A percentile compares a stretch with the other conserved stretches of the same genome.
These are phyloP conservation scores for Alosa sapidissima DNA, from an alignment of 2,797 vertebrate genomes.

Conservation along the genomic window DNA sequence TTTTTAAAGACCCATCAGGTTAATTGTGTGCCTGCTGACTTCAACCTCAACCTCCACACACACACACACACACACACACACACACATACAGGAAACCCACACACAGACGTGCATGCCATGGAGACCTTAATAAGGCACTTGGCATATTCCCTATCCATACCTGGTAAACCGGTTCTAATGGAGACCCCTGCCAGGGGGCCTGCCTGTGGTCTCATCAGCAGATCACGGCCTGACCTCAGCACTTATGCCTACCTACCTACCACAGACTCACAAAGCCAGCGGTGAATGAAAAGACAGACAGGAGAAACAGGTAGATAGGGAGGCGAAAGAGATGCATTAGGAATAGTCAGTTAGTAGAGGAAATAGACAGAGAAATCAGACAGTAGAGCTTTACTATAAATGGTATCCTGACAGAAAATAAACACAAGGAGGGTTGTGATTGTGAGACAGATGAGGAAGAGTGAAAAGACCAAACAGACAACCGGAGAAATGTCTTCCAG, in stretches of 20 bases:
- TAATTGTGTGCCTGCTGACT: constrained; percentile 51
- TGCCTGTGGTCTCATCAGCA: constrained; percentile 40
- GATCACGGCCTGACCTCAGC: constrained; percentile 14
- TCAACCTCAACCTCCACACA: constrained; percentile 38
- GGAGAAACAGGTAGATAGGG: neutral
- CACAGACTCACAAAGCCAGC: constrained; percentile 40
- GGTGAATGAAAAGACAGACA: neutral
- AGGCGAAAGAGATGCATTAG: neutral
- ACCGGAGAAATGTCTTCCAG: too few species aligned
- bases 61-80: constrained; percentile 37
- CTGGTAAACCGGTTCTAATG: constrained; percentile 36
- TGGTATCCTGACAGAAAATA: neutral
- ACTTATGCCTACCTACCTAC: constrained; percentile 47
- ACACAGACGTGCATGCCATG: constrained; percentile 11
- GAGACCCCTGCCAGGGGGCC: constrained; percentile 34
- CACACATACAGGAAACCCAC: neutral
- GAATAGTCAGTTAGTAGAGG: neutral
- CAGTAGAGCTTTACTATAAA: neutral
- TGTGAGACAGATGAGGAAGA: neutral
- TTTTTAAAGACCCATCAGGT: constrained; percentile 45
- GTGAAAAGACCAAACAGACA: neutral
- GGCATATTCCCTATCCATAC: constrained; percentile 35
- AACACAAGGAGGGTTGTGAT: neutral
- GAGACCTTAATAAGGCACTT: constrained; percentile 32
- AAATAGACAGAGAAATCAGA: neutral